Conservation (phyloP, 2,797 vertebrate genomes). For the Ptychadena robeensis region DNA sequence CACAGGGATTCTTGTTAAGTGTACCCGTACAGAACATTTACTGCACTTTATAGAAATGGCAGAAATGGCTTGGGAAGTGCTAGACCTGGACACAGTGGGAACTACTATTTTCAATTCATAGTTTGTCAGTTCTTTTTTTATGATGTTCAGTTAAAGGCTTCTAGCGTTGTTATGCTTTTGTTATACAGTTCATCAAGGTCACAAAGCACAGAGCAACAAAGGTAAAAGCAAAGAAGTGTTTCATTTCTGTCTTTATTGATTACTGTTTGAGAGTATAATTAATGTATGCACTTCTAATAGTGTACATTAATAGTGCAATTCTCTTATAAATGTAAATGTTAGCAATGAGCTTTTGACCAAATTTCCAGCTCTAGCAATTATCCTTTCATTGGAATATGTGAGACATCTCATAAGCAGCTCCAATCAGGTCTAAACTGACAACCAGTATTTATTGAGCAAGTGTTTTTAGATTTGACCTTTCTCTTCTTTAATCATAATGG, state of each 20-base stretch:
- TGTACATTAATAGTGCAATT: too few relatives aligned
- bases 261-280: background rate
- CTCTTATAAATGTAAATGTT: too few relatives aligned
- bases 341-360: too few relatives aligned
- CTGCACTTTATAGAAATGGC: slow-evolving; percentile 12
- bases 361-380: too few relatives aligned
- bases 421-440: background rate
- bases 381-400: background rate
- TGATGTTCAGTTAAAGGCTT: background rate
- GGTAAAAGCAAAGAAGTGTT: background rate
- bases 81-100: slow-evolving; percentile 5
- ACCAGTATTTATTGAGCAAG: background rate
- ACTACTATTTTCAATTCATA: background rate
- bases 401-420: too few relatives aligned
- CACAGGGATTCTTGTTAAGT: slow-evolving; percentile 47
- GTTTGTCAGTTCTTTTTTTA: background rate
- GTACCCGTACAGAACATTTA: slow-evolving; percentile 25
- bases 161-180: background rate
- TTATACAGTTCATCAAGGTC: background rate
- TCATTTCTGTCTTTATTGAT: background rate
- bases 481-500: too few relatives aligned
- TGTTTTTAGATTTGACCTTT: too few relatives aligned
- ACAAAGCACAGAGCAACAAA: background rate
- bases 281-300: background rate
- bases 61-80: slow-evolving; percentile 6